Base-by-base conservation (phyloP, 2,113 vertebrate species). In the Nyctereutes procyonoides region DNA sequence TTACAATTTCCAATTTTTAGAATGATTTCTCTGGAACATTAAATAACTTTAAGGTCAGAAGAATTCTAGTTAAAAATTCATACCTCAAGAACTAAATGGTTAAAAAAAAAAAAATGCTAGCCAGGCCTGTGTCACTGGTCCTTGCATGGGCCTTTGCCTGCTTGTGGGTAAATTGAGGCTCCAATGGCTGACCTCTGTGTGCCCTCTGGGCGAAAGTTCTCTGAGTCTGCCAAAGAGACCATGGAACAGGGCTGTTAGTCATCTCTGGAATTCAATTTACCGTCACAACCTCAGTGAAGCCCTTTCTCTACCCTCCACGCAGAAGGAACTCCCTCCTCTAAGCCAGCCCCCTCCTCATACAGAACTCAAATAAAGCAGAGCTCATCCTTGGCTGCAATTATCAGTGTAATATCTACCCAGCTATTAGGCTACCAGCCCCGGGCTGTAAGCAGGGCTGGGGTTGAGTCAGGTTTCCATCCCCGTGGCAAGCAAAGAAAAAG, bases 351-450 rank as follows among this genome's bases (percentile, higher is more conserved):
- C 10, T 24, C 82, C 92, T 67, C 14, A 53, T 10, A 38, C 0
- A 38, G 65, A 81, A 73, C 30, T 92, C 84, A 83, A 91, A 65
- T 26, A 77, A 84, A 94, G 76, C 82, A 88, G 84, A 94, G 82
- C 65, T 65, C 92, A 62, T 28, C 58, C 38, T 60, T 9, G 1
- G 51, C 13, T 30, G 19, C 17, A 58, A 93, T 67, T 11, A 67
- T 22, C 88, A 76, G 63, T 26, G 5, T 38, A 55, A 15, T 11
- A 62, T 22, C 84, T 51, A 76, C 62, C 71, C 82, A 74, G 35
- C 83, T n/a, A 81, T 20, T 6, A 90, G 95, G 88, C 53, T 58
- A 53, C 67, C n/a, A 84, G 77, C 38, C 89, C 63, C 32, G 5
- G 86, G 87, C 83, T 71, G 32, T 1, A 32, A 48, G 24, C 79